Evolutionary conservation across 2,797 vertebrate species (phyloP), one percentile per base, ranked within the genome.

Genomic region (Diplodus puntazzo): DNA sequence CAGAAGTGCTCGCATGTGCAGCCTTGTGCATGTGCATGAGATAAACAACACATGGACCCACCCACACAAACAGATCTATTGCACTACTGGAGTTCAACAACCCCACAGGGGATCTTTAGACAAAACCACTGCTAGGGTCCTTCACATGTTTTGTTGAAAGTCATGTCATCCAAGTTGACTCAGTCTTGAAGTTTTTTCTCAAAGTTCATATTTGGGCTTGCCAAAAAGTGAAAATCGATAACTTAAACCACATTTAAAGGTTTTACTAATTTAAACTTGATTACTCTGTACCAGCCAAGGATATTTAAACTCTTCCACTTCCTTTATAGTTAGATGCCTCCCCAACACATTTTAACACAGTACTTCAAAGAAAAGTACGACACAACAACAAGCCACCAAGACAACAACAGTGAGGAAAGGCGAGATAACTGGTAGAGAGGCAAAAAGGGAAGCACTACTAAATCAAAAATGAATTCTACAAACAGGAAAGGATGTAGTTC

Each of bases 381-480:
- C 25, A 75, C n/a, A 45, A 39, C 43, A 82, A 13, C 45, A 80
- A 39, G 6, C 7, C 34, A 73, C 21, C 23, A 52, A 68, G 39
- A 83, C 43, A 62, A 25, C 59, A 70, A 59, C 18, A 50, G 7
- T 30, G 57, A 81, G 48, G 61, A 59, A 69, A 80, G 62, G 48
- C n/a, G 57, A 53, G 55, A 58, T 67, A 84, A 82, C 69, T 70
- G 72, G 78, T 20, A 80, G n/a, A 74, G 67, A 87, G 62, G 70
- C 58, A 81, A 69, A 34, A 88, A 77, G 62, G 71, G 67, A 86
- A 85, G 52, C 82, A 69, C 69, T 78, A 84, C 60, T 79, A 84
- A 91, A 91, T 84, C n/a, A 89, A 88, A 91, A 88, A 89, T 88
- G 82, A 88, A 6, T 42, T 91, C 85, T 91, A 88, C 63, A 89